Evolutionary conservation across 2,888 invertebrate genomes (phyloP).

Genomic region (Leucania comma): DNA sequence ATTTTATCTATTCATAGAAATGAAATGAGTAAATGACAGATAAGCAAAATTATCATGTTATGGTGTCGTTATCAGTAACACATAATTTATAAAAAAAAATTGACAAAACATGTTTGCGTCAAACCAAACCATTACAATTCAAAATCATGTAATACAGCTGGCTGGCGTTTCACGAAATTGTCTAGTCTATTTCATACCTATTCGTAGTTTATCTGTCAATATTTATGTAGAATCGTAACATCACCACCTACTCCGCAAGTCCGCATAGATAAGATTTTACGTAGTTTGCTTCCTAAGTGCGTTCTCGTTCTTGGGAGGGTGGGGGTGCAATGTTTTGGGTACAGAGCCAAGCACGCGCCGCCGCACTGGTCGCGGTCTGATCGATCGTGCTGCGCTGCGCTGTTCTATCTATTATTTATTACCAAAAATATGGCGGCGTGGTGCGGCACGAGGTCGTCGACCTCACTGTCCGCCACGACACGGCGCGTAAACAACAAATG

Average conservation of each 20-base stretch:
- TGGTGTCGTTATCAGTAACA: constrained; percentile 49
- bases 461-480: constrained; percentile 76
- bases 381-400: constrained; percentile 86
- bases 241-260: constrained; percentile 12
- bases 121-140: constrained; percentile 36
- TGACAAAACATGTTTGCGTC: constrained; percentile 44
- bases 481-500: constrained; percentile 85
- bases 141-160: constrained; percentile 24
- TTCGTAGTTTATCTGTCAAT: not conserved
- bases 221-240: constrained; percentile 23
- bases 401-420: constrained; percentile 88
- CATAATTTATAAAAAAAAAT: constrained; percentile 24
- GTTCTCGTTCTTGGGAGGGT: constrained; percentile 56
- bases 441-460: constrained; percentile 84
- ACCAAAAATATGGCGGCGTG: constrained; percentile 88
- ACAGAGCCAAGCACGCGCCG: constrained; percentile 78
- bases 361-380: constrained; percentile 81
- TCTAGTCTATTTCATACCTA: constrained; percentile 3
- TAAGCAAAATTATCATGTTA: constrained; percentile 50
- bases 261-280: constrained; percentile 44
- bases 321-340: constrained; percentile 84
- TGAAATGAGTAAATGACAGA: constrained; percentile 53
- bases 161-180: constrained; percentile 28
- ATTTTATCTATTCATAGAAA: constrained; percentile 55
- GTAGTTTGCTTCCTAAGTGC: constrained; percentile 60